phyloP scores from a whole-genome alignment of 1,140 invertebrate species.

The Temnothorax nylanderi region DNA sequence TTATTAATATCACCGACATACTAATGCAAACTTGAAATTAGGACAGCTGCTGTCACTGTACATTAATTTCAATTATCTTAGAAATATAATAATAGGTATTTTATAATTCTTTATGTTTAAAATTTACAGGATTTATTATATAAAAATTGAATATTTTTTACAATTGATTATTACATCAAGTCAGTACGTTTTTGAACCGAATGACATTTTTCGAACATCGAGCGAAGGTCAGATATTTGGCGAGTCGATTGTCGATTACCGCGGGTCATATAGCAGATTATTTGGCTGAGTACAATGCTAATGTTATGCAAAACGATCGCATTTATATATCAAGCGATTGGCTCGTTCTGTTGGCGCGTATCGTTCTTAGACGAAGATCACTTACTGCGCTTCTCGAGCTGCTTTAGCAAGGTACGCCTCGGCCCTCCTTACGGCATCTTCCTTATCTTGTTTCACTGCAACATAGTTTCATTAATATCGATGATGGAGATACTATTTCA shows the following conservation, averaged over 20 bases:
- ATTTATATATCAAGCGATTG: neutral
- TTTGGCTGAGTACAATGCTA: constrained; percentile 48
- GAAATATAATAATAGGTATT: neutral
- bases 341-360: neutral
- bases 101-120: neutral
- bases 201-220: neutral
- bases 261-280: neutral
- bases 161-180: neutral
- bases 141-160: constrained; percentile 1
- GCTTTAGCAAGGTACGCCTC: constrained; percentile 78
- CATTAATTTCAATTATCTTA: neutral
- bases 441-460: constrained; percentile 69
- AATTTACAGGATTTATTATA: neutral
- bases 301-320: neutral
- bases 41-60: neutral
- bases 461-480: constrained; percentile 18
- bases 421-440: constrained; percentile 75
- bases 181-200: neutral
- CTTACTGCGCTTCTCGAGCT: constrained; percentile 80
- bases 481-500: neutral
- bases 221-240: constrained; percentile 20
- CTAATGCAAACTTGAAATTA: neutral
- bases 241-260: neutral
- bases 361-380: constrained; percentile 1
- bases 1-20: neutral